Evolutionary conservation across 1,140 invertebrate genomes (phyloP).

Genomic region (Zophobas atratus): DNA sequence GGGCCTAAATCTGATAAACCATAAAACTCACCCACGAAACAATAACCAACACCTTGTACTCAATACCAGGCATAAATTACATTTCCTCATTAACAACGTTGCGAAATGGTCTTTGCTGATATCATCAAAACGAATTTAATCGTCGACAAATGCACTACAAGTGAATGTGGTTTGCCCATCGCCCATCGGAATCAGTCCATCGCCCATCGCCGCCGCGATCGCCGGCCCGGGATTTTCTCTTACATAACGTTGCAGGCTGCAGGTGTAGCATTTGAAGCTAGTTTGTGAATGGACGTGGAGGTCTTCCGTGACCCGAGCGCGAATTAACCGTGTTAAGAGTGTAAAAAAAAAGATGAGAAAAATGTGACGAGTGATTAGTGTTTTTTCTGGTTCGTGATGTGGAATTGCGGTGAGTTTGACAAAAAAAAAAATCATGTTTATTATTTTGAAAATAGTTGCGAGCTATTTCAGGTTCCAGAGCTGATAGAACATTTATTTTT

Average conservation of each 20-base stretch:
- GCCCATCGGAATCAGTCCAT: neutral
- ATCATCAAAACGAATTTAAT: slow-evolving; percentile 1
- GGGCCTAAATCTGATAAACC: neutral
- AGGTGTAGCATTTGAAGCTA: neutral
- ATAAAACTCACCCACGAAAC: neutral
- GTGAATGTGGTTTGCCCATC: neutral
- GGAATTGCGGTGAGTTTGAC: neutral
- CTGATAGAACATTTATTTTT: no score
- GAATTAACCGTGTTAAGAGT: neutral
- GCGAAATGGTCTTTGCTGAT: slow-evolving; percentile 6
- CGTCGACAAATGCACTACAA: neutral
- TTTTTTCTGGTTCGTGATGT: neutral
- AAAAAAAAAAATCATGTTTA: no score
- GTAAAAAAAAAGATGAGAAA: neutral
- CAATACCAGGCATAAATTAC: neutral
- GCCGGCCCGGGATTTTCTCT: slow-evolving; percentile 6
- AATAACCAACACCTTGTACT: neutral
- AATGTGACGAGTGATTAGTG: neutral
- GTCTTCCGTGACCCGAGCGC: slow-evolving; percentile 18
- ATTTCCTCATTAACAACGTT: neutral
- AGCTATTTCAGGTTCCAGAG: no score
- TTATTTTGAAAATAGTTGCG: no score
- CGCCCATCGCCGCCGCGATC: neutral
- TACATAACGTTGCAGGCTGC: slow-evolving; percentile 17
- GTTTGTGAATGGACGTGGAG: neutral